Evolutionary conservation across 1,140 invertebrate species (phyloP).

Genomic region (Druon quercuslanigerum): DNA sequence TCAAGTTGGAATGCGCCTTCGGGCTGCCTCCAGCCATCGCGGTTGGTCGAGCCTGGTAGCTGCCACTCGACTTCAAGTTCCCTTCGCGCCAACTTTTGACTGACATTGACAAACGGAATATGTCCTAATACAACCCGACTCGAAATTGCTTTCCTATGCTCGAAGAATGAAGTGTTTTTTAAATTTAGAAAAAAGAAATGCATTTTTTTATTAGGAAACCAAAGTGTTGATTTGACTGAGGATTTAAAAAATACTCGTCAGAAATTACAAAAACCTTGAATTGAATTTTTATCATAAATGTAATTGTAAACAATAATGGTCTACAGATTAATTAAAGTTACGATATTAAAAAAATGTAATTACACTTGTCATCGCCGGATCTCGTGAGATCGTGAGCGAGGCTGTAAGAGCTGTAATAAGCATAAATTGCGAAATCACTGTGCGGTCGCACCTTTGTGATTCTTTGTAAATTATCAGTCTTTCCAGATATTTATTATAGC

Average conservation of each 20-base stretch:
- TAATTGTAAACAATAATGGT: slow-evolving; percentile 2
- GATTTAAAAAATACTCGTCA: too few relatives aligned
- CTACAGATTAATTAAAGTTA: slow-evolving; percentile 12
- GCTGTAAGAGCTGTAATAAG: slow-evolving; percentile 22
- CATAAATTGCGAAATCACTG: slow-evolving; percentile 19
- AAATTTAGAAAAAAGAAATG: background rate
- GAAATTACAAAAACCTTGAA: too few relatives aligned
- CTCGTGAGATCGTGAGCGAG: slow-evolving; percentile 13
- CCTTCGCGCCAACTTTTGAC: slow-evolving; percentile 32
- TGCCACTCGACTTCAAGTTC: slow-evolving; percentile 38
- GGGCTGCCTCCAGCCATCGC: slow-evolving; percentile 48
- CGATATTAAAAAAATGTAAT: slow-evolving; percentile 19
- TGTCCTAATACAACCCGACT: slow-evolving; percentile 5
- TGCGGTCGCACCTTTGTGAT: slow-evolving; percentile 40
- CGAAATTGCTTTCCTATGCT: background rate
- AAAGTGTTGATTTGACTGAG: too few relatives aligned
- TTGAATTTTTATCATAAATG: slow-evolving; percentile 16
- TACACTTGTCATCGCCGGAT: slow-evolving; percentile 24
- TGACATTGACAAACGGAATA: slow-evolving; percentile 28
- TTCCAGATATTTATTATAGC: slow-evolving; percentile 48
- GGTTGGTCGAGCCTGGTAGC: slow-evolving; percentile 35
- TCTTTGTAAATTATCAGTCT: slow-evolving; percentile 42
- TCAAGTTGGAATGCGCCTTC: slow-evolving; percentile 65
- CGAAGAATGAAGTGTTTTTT: background rate
- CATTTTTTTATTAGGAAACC: background rate